Evolutionary conservation across 2,113 vertebrate genomes (phyloP), one percentile per base, ranked within the genome.

Genomic region (Drymodes brunneopygia): DNA sequence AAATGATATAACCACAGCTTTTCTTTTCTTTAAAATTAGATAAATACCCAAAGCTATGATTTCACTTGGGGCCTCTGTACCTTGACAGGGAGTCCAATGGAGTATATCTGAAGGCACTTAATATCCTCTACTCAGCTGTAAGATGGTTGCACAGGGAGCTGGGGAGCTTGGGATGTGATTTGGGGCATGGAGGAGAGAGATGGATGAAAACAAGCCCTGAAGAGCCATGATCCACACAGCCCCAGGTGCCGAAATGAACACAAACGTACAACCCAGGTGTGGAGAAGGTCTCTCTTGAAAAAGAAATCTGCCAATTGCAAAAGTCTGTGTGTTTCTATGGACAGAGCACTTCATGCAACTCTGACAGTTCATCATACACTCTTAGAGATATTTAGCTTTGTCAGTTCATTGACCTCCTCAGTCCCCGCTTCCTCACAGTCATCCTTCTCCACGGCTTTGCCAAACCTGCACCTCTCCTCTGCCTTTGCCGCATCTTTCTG

Each of bases 41-140:
- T 91, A 90, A 92, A 91, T 73, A 94, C 92, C 96, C 95, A 97
- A 96, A 94, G 91, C 96, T 94, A 95, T 81, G 89, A 97, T 96
- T 94, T 96, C 97, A 95, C 94, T 83, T 83, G 86, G 66, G 83
- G 98, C 97, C 97, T 97, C 92, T 87, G 97, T 97, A 91, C 94
- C 94, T 92, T 89, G 96, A 95, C 96, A 77, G 95, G 95, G 96
- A 97, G 97, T 97, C 96, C 91, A 88, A 97, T 91, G 97, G 96
- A 97, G 97, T 97, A 98, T 98, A 97, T 97, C 98, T 98, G 98
- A 99, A 99, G 99, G 99, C 99, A 99, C 99, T 99, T 99, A 97
- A 98, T 97, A 98, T 97, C 96, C 95, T 97, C 97, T 97, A 97
- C 67, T 81, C 88, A 95, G 94, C 95, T 96, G 94, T 88, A 96